phyloP scores from a whole-genome alignment of 2,113 vertebrate genomes.

The Perca fluviatilis region DNA sequence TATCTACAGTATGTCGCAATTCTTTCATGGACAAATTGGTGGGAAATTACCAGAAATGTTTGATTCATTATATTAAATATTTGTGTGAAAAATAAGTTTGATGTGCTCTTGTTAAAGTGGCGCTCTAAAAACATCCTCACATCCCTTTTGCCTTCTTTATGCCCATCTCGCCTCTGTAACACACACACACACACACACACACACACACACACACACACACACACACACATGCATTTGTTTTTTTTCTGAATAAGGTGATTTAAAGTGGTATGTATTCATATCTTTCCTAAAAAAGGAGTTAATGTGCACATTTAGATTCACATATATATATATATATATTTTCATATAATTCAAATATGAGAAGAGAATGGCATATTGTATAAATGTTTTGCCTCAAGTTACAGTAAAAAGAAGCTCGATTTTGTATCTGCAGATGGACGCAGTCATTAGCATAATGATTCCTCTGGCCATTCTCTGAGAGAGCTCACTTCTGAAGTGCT shows the following conservation, averaged over 20 bases:
- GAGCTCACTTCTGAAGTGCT: constrained; percentile 2
- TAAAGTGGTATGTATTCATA: constrained; percentile 13
- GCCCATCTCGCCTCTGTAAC: background rate
- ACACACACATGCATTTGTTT: background rate
- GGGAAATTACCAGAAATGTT: background rate
- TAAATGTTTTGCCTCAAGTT: constrained; percentile 33
- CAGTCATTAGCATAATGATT: constrained; percentile 62
- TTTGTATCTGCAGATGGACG: constrained; percentile 40
- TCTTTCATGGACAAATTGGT: background rate
- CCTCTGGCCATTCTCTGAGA: constrained; percentile 23
- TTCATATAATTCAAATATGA: constrained; percentile 43
- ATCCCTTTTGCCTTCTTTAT: background rate
- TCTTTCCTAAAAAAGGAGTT: background rate
- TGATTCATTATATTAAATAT: background rate
- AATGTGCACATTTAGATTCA: constrained; percentile 30
- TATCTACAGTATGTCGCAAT: background rate
- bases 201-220: background rate
- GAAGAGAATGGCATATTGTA: constrained; percentile 3
- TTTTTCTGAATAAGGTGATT: constrained; percentile 17
- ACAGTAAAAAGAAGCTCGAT: constrained; percentile 42
- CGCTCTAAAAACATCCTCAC: background rate
- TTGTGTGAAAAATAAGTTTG: background rate
- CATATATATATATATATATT: constrained; percentile 30
- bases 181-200: background rate
- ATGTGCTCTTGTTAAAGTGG: background rate